These are phyloP conservation scores for Sorex maritimensis DNA, from an alignment of 2,797 vertebrate genomes.

Conservation along the genomic window DNA sequence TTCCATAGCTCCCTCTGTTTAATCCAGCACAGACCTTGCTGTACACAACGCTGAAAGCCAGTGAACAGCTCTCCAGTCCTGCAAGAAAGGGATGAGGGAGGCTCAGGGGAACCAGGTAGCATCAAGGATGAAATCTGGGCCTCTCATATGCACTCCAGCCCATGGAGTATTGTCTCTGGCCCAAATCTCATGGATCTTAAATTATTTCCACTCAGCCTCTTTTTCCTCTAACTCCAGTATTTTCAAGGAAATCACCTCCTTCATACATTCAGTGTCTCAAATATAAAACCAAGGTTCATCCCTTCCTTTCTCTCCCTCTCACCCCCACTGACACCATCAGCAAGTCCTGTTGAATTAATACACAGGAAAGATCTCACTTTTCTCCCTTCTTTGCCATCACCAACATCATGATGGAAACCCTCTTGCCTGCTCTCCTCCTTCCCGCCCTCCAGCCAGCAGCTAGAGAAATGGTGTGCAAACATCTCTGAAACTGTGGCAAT, in stretches of 20 bases:
- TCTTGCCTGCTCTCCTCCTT: neutral
- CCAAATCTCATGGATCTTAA: slow-evolving; percentile 23
- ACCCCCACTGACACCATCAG: neutral
- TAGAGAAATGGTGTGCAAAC: neutral
- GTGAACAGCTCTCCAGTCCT: no score
- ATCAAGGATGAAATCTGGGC: no score
- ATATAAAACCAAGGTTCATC: neutral
- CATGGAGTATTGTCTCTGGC: neutral
- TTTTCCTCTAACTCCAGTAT: neutral
- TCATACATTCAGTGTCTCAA: neutral
- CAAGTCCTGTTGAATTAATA: neutral
- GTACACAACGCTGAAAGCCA: no score
- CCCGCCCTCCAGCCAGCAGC: neutral
- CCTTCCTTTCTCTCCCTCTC: neutral
- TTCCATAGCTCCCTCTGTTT: no score
- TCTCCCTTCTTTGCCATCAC: neutral
- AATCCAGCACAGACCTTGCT: no score
- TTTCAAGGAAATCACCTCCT: neutral
- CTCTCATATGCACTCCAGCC: no score
- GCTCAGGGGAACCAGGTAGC: no score
- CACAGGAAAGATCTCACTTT: neutral
- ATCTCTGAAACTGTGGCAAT: neutral
- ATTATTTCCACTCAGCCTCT: neutral
- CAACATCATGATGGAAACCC: neutral
- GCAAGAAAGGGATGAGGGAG: no score